Base-by-base conservation (phyloP, 2,888 invertebrate genomes). In the Acanthacorydalis orientalis region DNA sequence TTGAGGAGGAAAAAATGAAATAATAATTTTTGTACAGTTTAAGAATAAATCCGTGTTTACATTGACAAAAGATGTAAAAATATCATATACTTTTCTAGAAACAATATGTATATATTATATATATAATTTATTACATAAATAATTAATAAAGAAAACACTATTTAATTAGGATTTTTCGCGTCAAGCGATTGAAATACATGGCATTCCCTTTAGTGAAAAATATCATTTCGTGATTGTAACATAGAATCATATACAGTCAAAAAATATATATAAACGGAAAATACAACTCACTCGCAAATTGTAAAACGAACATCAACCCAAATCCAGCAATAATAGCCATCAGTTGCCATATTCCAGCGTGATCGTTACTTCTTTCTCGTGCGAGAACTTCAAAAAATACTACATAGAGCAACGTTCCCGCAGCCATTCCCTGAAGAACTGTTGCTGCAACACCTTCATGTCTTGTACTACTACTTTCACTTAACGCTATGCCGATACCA, bases 361-460 rank as follows among this genome's bases (percentile, higher is more conserved):
- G 74, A 35, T 66, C 65, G 57, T 74, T 75, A 51, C 69, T 68
- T 23, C 72, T 67, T 56, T 85, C 84, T 50, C 83, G 70, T 7
- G 82, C 80, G 12, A 86, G 68, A n/a, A 86, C 78, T 64, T 86
- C 86, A 64, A 86, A 84, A 65, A 84, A 83, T 2, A 84, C 83
- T 11, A 87, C 82, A 65, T 84, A 86, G 11, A 86, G 65, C 45
- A 86, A 72, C 0, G 86, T 86, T 7, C 86, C 86, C 44, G 81
- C 80, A 0, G 85, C 84, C 68, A 85, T 72, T 7, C 82, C 83
- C 62, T 84, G 81, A 2, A 77, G 64, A 15, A 75, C 68, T 4
- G 74, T 69, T 7, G 73, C 70, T 0, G 69, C 66, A 0, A 72
- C 63, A 2, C 65, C 65, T 6, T 64, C 57, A 47, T 65, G 62